Conservation (phyloP, 2,888 invertebrate genomes). For the Abrostola triplasia region DNA sequence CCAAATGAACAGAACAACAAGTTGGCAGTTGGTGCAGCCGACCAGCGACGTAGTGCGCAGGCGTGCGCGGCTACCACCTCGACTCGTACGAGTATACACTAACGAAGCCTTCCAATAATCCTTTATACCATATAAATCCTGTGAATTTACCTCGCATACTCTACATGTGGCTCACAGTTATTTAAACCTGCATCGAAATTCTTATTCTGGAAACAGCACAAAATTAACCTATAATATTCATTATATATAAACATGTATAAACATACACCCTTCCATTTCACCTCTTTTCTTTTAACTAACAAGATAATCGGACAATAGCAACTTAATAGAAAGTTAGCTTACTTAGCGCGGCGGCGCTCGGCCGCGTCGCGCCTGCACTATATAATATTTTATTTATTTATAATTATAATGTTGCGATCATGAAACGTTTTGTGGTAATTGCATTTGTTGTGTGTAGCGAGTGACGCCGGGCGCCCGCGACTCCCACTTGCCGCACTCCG, state of each 20-base stretch:
- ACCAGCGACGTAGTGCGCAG: slow-evolving; percentile 36
- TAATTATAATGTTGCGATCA: slow-evolving; percentile 75
- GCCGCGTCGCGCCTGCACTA: slow-evolving; percentile 52
- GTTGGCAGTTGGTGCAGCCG: slow-evolving; percentile 16
- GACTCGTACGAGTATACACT: slow-evolving; percentile 35
- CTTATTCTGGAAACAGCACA: slow-evolving; percentile 80
- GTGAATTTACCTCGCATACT: slow-evolving; percentile 55
- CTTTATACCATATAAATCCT: slow-evolving; percentile 54
- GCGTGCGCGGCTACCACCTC: slow-evolving; percentile 22
- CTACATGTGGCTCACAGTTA: slow-evolving; percentile 44
- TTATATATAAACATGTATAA: slow-evolving; percentile 87
- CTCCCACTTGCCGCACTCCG: slow-evolving; percentile 61
- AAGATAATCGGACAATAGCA: slow-evolving; percentile 77
- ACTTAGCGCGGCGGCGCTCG: slow-evolving; percentile 51
- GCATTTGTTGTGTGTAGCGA: slow-evolving; percentile 73
- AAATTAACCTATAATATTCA: slow-evolving; percentile 87
- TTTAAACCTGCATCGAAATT: slow-evolving; percentile 58
- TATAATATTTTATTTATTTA: slow-evolving; percentile 63
- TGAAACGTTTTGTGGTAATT: slow-evolving; percentile 81
- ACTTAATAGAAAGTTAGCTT: slow-evolving; percentile 80
- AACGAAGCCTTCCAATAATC: slow-evolving; percentile 49
- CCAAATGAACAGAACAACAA: slow-evolving; percentile 17
- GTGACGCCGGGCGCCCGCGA: slow-evolving; percentile 71
- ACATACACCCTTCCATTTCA: slow-evolving; percentile 83
- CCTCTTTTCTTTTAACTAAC: slow-evolving; percentile 70